Percentiles rank a stretch among this genome's conserved stretches.
phyloP scores from a whole-genome alignment of 2,888 invertebrate genomes.

The Cheiracanthium punctorium region DNA sequence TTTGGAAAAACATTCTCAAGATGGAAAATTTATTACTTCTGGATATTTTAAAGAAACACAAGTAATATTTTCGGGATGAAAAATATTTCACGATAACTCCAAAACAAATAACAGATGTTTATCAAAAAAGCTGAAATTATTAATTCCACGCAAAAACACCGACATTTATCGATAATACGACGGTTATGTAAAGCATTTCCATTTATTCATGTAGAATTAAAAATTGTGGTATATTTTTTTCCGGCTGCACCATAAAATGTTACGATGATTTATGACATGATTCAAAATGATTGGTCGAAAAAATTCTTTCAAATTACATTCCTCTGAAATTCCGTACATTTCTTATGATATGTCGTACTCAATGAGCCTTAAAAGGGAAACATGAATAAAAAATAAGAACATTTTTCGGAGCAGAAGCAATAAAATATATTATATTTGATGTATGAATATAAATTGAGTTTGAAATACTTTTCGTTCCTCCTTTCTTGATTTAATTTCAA shows the following conservation, averaged over 20 bases:
- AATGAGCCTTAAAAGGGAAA: background rate
- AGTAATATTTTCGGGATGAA: too few relatives aligned
- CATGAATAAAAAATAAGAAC: constrained; percentile 13
- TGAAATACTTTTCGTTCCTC: background rate
- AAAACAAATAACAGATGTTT: too few relatives aligned
- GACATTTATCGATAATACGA: too few relatives aligned
- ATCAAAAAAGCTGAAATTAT: too few relatives aligned
- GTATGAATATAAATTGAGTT: constrained; percentile 9
- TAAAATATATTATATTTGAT: constrained; percentile 13
- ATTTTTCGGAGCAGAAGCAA: background rate
- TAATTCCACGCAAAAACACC: too few relatives aligned
- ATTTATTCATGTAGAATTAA: background rate
- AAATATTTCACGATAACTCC: too few relatives aligned
- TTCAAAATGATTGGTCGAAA: constrained; percentile 11
- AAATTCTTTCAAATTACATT: constrained; percentile 13
- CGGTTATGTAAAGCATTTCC: too few relatives aligned
- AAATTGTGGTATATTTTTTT: background rate
- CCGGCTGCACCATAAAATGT: background rate
- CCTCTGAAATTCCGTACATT: background rate
- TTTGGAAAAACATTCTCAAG: too few relatives aligned
- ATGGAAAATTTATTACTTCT: too few relatives aligned
- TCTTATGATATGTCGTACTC: background rate
- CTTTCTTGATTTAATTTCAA: background rate
- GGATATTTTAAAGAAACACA: background rate
- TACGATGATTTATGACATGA: constrained; percentile 9